These are phyloP conservation scores for Sorex fumeus DNA, from an alignment of 2,113 vertebrate species.

Conservation along the genomic window DNA sequence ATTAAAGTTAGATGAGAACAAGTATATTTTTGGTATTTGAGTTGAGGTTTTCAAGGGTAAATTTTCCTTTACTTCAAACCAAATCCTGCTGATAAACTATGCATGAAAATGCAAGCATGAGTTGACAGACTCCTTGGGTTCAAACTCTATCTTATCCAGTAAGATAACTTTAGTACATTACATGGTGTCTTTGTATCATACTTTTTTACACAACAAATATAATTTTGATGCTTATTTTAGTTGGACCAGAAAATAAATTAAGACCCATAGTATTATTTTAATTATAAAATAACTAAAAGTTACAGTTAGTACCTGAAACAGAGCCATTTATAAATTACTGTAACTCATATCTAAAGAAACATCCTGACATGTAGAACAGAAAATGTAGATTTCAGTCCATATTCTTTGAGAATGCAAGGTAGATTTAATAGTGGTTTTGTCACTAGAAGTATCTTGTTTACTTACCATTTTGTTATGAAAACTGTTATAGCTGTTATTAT, in stretches of 20 bases:
- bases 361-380: not conserved
- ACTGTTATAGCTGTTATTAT: not conserved
- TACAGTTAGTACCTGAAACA: not conserved
- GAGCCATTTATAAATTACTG: not conserved
- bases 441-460: constrained; percentile 22
- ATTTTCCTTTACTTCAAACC: constrained; percentile 16
- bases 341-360: not conserved
- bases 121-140: not conserved
- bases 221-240: not conserved
- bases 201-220: constrained; percentile 21
- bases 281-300: constrained; percentile 3
- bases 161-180: not conserved
- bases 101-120: not conserved
- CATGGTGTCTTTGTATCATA: not conserved
- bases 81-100: not conserved
- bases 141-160: not conserved
- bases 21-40: constrained; percentile 13
- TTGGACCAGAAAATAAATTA: not conserved
- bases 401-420: not conserved
- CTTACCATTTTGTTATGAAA: not conserved
- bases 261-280: not conserved
- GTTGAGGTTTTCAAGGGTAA: not conserved
- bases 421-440: not conserved
- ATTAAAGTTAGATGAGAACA: constrained; percentile 52
- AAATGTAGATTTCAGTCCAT: not conserved